phyloP scores from a whole-genome alignment of 2,113 vertebrate species.

The Crotalus viridis region DNA sequence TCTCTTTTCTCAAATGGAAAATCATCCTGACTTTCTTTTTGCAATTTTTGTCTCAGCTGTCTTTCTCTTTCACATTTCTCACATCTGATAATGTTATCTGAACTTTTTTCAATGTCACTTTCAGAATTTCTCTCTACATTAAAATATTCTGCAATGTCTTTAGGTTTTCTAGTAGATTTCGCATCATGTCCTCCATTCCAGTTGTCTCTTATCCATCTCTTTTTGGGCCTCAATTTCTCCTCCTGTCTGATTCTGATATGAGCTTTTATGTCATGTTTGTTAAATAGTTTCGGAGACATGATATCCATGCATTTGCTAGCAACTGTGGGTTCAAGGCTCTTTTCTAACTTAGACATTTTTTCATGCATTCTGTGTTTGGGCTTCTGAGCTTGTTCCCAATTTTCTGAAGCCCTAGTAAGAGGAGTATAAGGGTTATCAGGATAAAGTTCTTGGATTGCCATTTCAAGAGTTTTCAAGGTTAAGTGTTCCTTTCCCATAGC shows the following conservation, averaged over 20 bases:
- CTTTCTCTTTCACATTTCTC: constrained; percentile 67
- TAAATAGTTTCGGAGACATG: constrained; percentile 15
- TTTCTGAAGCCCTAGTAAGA: constrained; percentile 63
- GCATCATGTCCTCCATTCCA: constrained; percentile 51
- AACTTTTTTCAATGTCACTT: constrained; percentile 59
- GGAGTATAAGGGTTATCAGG: constrained; percentile 74
- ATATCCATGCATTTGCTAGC: constrained; percentile 32
- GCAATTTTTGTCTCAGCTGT: constrained; percentile 54
- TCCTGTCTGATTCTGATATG: constrained; percentile 53
- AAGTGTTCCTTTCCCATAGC: constrained; percentile 83
- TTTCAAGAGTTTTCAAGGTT: constrained; percentile 78
- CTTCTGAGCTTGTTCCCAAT: constrained; percentile 76
- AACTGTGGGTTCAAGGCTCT: constrained; percentile 58
- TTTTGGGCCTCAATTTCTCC: constrained; percentile 61
- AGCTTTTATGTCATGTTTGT: constrained; percentile 55
- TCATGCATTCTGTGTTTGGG: constrained; percentile 62
- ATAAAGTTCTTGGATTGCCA: constrained; percentile 85
- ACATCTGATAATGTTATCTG: constrained; percentile 56
- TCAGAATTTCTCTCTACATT: constrained; percentile 54
- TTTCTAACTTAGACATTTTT: constrained; percentile 77
- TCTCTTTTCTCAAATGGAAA: constrained; percentile 54
- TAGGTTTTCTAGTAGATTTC: constrained; percentile 46
- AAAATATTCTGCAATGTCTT: constrained; percentile 47
- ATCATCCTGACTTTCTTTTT: constrained; percentile 53
- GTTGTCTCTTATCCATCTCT: constrained; percentile 64